Base-by-base conservation (phyloP, 2,797 vertebrate species). In the Petrocephalus sullivani region DNA sequence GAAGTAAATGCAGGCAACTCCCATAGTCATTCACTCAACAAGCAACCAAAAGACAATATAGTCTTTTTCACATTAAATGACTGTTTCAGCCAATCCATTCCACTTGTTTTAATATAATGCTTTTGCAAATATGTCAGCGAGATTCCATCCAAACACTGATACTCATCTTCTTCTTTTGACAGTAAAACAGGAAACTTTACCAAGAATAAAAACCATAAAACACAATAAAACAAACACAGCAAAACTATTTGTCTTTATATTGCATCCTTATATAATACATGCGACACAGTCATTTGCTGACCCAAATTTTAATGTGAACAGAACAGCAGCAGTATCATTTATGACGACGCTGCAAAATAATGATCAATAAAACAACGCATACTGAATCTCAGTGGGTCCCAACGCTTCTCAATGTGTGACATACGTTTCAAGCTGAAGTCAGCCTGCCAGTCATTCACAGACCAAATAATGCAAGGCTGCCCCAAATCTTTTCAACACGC, bases 151-250 rank as follows among this genome's bases (percentile, higher is more conserved):
- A 85, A 85, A 85, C 51, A 71, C 61, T 49, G 61, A 14, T 64
- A 23, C 57, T 41, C 19, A 19, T 37, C 46, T 84, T 67, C 23
- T 28, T 28, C n/a, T 33, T 82, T 37, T 82, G 23, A 81, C 2
- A 64, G 54, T 56, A 21, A 67, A 88, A 75, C 14, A 56, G 16
- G 60, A 14, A 37, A 60, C 57, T 61, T 56, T 4, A 86, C 28
- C 85, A 57, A 33, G 10, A 86, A 86, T 86, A 56, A n/a, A 37
- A 86, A 86, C 37, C 33, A 86, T 37, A 16, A 86, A 86, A 60
- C 33, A 85, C 23, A 33, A 57, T 60, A 86, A 58, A 58, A 86
- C 4, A 85, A 57, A 57, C 54, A 33, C 23, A 86, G 85, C 57
- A 60, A 28, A 86, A n/a, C 54, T 41, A 46, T 33, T 84, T 56